Conservation (phyloP, 2,113 vertebrate species). For the Myrmecobius fasciatus region DNA sequence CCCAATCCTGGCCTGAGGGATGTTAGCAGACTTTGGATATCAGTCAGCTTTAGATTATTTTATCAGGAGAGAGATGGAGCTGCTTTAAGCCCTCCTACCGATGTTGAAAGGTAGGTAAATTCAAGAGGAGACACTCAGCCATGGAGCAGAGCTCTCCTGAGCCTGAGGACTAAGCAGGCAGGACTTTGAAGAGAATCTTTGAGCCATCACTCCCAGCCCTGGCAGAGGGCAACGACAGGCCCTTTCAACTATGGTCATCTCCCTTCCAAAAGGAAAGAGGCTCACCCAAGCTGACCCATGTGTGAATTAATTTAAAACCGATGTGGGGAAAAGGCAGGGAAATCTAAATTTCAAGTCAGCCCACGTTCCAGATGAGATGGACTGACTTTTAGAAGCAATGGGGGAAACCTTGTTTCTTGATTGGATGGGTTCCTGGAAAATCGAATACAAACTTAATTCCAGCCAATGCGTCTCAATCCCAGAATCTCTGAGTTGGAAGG, state of each 20-base stretch:
- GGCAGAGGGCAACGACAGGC: background rate
- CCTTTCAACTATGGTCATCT: background rate
- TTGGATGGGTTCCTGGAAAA: background rate
- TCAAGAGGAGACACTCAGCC: background rate
- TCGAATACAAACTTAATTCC: background rate
- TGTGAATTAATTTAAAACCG: background rate
- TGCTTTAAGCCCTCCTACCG: background rate
- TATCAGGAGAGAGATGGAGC: background rate
- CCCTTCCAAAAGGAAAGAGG: background rate
- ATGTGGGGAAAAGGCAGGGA: background rate
- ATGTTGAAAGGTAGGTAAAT: rapidly evolving
- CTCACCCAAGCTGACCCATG: background rate
- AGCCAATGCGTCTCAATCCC: background rate
- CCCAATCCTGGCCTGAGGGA: background rate
- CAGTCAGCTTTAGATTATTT: background rate
- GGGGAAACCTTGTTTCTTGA: background rate
- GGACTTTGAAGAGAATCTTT: background rate
- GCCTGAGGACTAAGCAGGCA: background rate
- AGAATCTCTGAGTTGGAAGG: background rate
- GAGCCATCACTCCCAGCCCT: background rate
- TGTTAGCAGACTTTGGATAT: background rate
- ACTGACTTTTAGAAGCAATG: background rate
- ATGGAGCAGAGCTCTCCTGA: background rate
- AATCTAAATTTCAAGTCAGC: background rate
- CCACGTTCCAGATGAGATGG: background rate